These are phyloP conservation scores for Pogonophryne albipinna DNA, from an alignment of 2,797 vertebrate genomes.

Conservation along the genomic window DNA sequence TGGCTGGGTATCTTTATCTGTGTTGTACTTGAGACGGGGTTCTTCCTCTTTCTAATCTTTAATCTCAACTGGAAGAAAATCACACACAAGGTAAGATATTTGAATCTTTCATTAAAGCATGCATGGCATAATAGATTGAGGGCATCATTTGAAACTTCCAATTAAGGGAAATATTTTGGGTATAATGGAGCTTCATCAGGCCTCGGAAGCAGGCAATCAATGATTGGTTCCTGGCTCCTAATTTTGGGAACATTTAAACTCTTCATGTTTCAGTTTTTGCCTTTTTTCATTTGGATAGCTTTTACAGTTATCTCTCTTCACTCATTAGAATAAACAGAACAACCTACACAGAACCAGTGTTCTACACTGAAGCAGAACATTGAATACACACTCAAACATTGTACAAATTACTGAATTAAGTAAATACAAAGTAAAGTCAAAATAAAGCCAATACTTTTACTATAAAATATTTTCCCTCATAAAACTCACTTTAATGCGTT, in stretches of 20 bases:
- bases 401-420: neutral
- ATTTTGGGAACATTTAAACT: too few species aligned
- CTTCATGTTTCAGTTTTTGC: neutral
- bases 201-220: neutral
- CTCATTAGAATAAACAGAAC: conserved; percentile 1
- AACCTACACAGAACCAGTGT: too few species aligned
- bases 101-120: neutral
- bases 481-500: conserved; percentile 6
- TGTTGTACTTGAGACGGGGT: conserved; percentile 76
- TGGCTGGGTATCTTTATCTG: conserved; percentile 89
- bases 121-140: neutral
- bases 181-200: neutral
- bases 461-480: neutral
- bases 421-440: neutral
- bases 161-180: neutral
- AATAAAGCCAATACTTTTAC: too few species aligned
- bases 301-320: neutral
- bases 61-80: conserved; percentile 90
- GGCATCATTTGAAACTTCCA: neutral
- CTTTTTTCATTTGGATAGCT: neutral
- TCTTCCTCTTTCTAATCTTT: conserved; percentile 85
- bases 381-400: neutral
- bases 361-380: neutral
- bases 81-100: conserved; percentile 86
- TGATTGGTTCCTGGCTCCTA: neutral